Evolutionary conservation across 2,888 invertebrate species (phyloP), one percentile per base, ranked within the genome.

Genomic region (Orthosia cruda): DNA sequence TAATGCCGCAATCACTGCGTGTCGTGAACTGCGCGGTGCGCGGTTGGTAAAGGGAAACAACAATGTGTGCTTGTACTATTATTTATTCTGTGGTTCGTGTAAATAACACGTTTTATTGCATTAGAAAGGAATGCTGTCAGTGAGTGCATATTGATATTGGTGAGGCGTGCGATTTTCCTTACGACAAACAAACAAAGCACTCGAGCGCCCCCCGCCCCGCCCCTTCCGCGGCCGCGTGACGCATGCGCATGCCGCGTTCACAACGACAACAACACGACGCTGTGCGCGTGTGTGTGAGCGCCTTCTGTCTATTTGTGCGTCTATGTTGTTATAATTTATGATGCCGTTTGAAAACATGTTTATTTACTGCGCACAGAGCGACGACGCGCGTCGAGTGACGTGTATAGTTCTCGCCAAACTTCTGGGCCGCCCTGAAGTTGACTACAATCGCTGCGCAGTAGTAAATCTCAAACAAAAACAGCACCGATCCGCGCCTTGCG

Each of bases 281-380:
- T 40, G 54, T 57, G n/a, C 47, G 16, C n/a, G 62, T 47, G 50
- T 72, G 66, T 67, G 69, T 15, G 52, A 50, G 54, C 49, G 59
- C 16, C 20, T 58, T 32, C 18, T 57, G 47, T 70, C 50, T 67
- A 55, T 68, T 54, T 68, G 67, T 74, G 83, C 74, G 59, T 76
- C 13, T 71, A 67, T 77, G 61, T 70, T 66, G 67, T 45, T 68
- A 71, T 72, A 26, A 73, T 71, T 80, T 72, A 85, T 32, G 40
- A 61, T 58, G 65, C 66, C 40, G 59, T 70, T 83, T 66, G 23
- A 75, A 79, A 83, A 76, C 83, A 85, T 84, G 83, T 85, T 85
- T 71, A 75, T 85, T 85, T 71, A 75, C 65, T 45, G 45, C 71
- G 63, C 59, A 26, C 20, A 49, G 32, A 32, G 55, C 20, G 54